phyloP scores from a whole-genome alignment of 1,140 invertebrate genomes.

The Tachypleus tridentatus region DNA sequence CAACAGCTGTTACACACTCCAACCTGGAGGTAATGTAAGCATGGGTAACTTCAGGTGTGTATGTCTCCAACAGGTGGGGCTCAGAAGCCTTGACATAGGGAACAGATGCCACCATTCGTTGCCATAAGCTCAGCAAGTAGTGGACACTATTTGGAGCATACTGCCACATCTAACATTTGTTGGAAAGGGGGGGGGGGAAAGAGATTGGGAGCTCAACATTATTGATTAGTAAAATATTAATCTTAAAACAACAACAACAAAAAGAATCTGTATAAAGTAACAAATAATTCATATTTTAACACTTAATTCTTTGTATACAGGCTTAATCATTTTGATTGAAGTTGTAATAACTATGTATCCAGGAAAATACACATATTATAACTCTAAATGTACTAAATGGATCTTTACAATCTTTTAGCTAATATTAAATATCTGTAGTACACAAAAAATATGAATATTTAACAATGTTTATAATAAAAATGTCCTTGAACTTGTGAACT shows the following conservation, averaged over 20 bases:
- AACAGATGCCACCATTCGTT: conserved; percentile 95
- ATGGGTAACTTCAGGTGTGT: conserved; percentile 88
- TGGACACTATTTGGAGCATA: conserved; percentile 97
- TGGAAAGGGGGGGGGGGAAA: too few relatives aligned
- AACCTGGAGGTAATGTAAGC: conserved; percentile 89
- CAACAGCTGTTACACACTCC: conserved; percentile 75
- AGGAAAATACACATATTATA: too few relatives aligned
- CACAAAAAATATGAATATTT: too few relatives aligned
- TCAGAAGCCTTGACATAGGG: conserved; percentile 94
- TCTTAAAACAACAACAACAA: conserved; percentile 3
- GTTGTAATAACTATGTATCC: too few relatives aligned
- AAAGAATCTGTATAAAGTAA: conserved; percentile 33
- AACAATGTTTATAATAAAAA: too few relatives aligned
- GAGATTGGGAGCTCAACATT: too few relatives aligned
- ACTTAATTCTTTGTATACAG: background rate
- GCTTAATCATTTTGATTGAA: too few relatives aligned
- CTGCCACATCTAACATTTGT: conserved; percentile 73
- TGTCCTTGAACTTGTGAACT: too few relatives aligned
- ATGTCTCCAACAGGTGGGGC: conserved; percentile 87
- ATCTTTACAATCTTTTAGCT: too few relatives aligned
- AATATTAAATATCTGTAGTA: too few relatives aligned
- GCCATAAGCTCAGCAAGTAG: conserved; percentile 92
- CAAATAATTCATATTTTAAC: conserved; percentile 12
- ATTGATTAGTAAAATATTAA: conserved; percentile 8
- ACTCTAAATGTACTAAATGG: too few relatives aligned